phyloP scores from a whole-genome alignment of 2,113 vertebrate species.

The Petaurus breviceps region DNA sequence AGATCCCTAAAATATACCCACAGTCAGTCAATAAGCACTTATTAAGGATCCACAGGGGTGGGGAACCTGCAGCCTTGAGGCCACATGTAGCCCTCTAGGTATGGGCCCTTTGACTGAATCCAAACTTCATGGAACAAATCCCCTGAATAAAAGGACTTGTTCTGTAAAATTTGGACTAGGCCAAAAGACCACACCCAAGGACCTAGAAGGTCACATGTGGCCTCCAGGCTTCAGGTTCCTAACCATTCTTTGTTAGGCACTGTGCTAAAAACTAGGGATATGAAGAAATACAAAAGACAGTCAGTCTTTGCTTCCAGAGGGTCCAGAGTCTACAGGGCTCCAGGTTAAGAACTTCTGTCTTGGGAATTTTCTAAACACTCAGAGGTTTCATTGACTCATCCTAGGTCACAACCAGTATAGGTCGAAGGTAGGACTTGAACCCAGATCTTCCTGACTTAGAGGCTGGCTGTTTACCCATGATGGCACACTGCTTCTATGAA shows the following conservation, averaged over 20 bases:
- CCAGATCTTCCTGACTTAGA: background rate
- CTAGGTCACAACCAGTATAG: background rate
- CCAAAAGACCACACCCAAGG: too few relatives aligned
- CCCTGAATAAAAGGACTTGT: too few relatives aligned
- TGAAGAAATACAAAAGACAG: background rate
- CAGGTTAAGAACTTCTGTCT: background rate
- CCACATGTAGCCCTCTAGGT: too few relatives aligned
- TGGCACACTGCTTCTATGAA: background rate
- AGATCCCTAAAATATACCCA: background rate
- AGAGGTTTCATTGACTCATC: background rate
- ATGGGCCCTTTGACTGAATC: too few relatives aligned
- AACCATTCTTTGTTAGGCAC: too few relatives aligned
- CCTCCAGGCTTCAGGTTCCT: too few relatives aligned
- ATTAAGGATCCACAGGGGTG: too few relatives aligned
- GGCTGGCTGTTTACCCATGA: background rate
- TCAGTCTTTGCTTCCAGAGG: background rate
- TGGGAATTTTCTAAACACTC: background rate
- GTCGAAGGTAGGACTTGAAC: background rate
- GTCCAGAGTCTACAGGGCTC: background rate
- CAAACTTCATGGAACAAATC: too few relatives aligned
- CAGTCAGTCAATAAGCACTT: too few relatives aligned
- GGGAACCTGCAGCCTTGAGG: too few relatives aligned
- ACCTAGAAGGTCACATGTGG: too few relatives aligned
- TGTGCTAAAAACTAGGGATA: background rate
- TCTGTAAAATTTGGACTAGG: too few relatives aligned